These are phyloP conservation scores for Cyclargus thomasi DNA, from an alignment of 1,140 invertebrate species.

Conservation along the genomic window DNA sequence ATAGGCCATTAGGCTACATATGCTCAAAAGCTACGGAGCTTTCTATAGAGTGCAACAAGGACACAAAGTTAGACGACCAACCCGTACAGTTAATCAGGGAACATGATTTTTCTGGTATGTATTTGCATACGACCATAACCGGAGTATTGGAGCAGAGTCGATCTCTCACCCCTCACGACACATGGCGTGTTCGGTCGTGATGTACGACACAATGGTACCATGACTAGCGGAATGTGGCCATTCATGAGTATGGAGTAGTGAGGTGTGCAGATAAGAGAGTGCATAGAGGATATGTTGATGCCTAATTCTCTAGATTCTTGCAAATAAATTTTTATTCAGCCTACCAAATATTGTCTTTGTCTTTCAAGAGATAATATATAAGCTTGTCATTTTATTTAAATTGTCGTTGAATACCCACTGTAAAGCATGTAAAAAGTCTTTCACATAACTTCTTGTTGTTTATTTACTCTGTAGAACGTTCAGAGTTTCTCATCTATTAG, in stretches of 20 bases:
- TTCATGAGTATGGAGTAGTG: constrained; percentile 41
- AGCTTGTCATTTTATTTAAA: no score
- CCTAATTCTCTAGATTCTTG: neutral
- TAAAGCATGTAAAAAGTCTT: no score
- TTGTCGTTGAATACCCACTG: no score
- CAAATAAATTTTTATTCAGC: neutral
- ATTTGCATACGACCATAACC: constrained; percentile 44
- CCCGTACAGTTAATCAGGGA: constrained; percentile 11
- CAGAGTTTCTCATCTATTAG: neutral
- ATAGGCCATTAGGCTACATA: no score
- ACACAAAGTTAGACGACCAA: neutral
- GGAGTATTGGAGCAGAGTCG: constrained; percentile 46
- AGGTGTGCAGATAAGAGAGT: neutral
- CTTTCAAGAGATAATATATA: no score
- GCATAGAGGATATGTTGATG: neutral
- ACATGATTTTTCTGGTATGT: constrained; percentile 18
- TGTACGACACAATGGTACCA: constrained; percentile 65
- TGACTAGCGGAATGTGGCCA: constrained; percentile 60
- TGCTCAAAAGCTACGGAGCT: no score
- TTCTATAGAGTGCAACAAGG: no score
- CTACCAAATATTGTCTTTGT: neutral
- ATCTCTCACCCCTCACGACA: constrained; percentile 70
- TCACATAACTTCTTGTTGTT: no score
- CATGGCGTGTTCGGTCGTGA: constrained; percentile 57
- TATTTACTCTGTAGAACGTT: neutral